phyloP scores from a whole-genome alignment of 1,140 invertebrate genomes.

The Saxidomus purpurata region DNA sequence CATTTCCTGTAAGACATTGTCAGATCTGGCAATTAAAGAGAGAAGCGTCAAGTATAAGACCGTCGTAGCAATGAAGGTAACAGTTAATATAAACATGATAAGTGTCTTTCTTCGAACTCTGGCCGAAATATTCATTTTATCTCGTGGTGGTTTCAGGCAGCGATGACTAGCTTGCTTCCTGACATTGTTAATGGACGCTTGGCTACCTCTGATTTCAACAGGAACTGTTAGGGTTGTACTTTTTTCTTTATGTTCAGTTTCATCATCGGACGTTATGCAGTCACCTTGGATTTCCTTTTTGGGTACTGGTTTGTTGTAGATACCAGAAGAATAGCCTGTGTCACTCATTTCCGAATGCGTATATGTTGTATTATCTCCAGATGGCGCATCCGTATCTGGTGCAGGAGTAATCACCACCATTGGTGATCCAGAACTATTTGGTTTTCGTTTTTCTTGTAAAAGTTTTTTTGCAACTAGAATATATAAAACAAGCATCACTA shows the following conservation, averaged over 20 bases:
- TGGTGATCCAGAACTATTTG: not conserved
- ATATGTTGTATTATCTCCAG: not conserved
- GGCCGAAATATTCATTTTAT: not conserved
- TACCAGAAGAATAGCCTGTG: not conserved
- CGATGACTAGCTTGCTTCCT: too few species aligned
- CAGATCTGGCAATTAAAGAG: constrained; percentile 38
- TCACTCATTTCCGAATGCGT: not conserved
- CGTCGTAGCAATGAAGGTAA: constrained; percentile 43
- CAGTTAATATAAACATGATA: constrained; percentile 55
- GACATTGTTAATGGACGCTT: not conserved
- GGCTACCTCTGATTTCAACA: not conserved
- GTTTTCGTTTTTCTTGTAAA: not conserved
- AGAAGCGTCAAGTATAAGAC: constrained; percentile 55
- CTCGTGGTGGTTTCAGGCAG: not conserved
- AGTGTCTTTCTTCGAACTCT: constrained; percentile 40
- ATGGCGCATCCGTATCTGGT: not conserved
- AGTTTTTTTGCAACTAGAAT: constrained; percentile 11
- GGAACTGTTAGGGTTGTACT: not conserved
- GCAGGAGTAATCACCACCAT: not conserved
- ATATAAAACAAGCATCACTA: constrained; percentile 34
- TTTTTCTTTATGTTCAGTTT: not conserved
- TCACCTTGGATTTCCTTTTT: not conserved
- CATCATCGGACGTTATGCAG: not conserved
- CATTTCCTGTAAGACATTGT: constrained; percentile 49
- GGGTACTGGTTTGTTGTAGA: not conserved